Evolutionary conservation across 2,113 vertebrate species (phyloP).

Genomic region (Ceyx melanurus): DNA sequence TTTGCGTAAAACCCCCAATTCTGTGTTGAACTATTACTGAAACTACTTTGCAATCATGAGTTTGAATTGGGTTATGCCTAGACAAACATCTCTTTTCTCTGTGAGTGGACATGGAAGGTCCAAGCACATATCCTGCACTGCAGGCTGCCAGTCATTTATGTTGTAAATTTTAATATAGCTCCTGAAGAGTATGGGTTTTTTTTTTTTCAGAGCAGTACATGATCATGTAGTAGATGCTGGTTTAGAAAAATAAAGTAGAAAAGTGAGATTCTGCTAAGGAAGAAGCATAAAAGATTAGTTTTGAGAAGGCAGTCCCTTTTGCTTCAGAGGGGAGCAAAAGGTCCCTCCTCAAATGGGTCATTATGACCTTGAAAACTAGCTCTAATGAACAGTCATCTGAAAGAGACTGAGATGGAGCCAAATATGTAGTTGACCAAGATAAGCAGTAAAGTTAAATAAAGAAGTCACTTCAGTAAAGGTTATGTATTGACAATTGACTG

Average conservation of each 20-base stretch:
- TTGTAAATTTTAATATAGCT: not conserved
- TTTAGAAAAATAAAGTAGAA: not conserved
- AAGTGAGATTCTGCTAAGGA: not conserved
- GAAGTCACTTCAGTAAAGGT: not conserved
- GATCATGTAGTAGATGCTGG: not conserved
- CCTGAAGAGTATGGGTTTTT: not conserved
- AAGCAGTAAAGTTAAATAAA: not conserved
- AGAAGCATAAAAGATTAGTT: not conserved
- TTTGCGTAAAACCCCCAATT: not conserved
- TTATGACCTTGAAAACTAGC: not conserved
- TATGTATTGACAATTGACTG: not conserved
- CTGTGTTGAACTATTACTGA: not conserved
- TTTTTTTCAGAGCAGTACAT: not conserved
- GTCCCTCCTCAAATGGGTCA: not conserved
- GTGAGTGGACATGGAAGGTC: not conserved
- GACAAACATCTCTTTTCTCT: not conserved
- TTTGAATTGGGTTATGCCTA: not conserved
- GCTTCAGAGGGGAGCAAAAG: not conserved
- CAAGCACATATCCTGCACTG: not conserved
- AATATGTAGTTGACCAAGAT: not conserved
- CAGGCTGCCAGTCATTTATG: not conserved
- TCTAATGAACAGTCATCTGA: not conserved
- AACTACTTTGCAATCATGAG: not conserved
- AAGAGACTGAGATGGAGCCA: not conserved
- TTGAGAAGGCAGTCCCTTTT: not conserved